phyloP scores from a whole-genome alignment of 2,888 invertebrate genomes.

The Lasioglossum pauxillum region DNA sequence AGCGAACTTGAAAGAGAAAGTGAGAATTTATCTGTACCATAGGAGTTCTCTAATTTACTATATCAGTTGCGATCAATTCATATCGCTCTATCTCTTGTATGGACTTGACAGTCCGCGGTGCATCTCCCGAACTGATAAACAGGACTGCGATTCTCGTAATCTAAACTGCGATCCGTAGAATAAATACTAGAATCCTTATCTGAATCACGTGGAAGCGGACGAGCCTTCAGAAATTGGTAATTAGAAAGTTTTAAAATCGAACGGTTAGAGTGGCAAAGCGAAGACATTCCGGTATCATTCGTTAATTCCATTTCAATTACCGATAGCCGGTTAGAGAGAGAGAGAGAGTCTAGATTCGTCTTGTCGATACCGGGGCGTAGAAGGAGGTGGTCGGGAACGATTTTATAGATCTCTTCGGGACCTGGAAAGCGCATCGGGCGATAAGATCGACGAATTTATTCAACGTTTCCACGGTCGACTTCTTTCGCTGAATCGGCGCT shows the following conservation, averaged over 20 bases:
- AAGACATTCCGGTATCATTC: not conserved
- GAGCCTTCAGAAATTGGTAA: not conserved
- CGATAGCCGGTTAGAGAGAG: not conserved
- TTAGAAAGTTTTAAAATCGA: not conserved
- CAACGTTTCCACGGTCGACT: slow-evolving; percentile 53
- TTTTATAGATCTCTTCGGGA: slow-evolving; percentile 42
- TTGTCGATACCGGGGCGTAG: slow-evolving; percentile 38
- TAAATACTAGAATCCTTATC: not conserved
- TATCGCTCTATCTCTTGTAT: not conserved
- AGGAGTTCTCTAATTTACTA: not conserved
- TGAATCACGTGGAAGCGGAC: not conserved
- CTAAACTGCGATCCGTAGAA: not conserved
- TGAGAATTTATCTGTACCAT: not conserved
- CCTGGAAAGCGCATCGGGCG: slow-evolving; percentile 29
- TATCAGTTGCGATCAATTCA: not conserved
- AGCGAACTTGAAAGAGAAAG: too few relatives aligned
- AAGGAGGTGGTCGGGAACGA: slow-evolving; percentile 43
- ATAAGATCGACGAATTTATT: slow-evolving; percentile 58
- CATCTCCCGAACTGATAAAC: not conserved
- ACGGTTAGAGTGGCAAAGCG: not conserved
- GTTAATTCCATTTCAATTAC: slow-evolving; percentile 10
- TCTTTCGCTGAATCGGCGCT: slow-evolving; percentile 48
- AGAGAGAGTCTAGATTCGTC: not conserved
- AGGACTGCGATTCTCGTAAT: not conserved
- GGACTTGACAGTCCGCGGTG: not conserved